Conservation (phyloP, 2,797 vertebrate genomes). For the Helostoma temminkii region DNA sequence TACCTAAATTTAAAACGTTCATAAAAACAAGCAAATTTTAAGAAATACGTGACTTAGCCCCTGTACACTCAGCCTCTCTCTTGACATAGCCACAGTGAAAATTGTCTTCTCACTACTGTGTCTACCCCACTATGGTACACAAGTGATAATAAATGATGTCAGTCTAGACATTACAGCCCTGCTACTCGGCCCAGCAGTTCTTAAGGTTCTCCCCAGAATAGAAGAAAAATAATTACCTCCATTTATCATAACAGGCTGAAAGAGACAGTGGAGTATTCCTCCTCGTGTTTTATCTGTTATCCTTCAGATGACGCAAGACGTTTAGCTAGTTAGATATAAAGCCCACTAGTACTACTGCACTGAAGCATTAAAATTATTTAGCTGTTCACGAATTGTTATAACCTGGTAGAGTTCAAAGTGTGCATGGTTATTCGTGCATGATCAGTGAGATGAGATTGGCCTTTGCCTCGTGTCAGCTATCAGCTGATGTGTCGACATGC, state of each 20-base stretch:
- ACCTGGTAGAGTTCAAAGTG: constrained; percentile 10
- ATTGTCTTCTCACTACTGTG: background rate
- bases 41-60: no score
- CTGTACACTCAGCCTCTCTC: background rate
- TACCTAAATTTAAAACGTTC: no score
- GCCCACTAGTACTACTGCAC: background rate
- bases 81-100: constrained; percentile 5
- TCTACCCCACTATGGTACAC: background rate
- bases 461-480: constrained; percentile 14
- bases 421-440: constrained; percentile 2
- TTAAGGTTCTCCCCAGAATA: constrained; percentile 42
- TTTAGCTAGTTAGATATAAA: constrained; percentile 9
- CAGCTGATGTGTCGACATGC: constrained; percentile 1
- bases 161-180: constrained; percentile 16
- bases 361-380: background rate
- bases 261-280: constrained; percentile 17
- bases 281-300: constrained; percentile 23
- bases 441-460: background rate
- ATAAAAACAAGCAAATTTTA: no score
- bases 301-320: constrained; percentile 34
- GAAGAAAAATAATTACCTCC: constrained; percentile 47
- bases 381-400: background rate
- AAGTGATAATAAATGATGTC: constrained; percentile 27
- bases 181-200: constrained; percentile 12
- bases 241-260: constrained; percentile 51